A percentile compares a stretch with the other conserved stretches of the same genome.
Conservation (phyloP, 2,888 invertebrate genomes). For the Nomada ferruginata region DNA sequence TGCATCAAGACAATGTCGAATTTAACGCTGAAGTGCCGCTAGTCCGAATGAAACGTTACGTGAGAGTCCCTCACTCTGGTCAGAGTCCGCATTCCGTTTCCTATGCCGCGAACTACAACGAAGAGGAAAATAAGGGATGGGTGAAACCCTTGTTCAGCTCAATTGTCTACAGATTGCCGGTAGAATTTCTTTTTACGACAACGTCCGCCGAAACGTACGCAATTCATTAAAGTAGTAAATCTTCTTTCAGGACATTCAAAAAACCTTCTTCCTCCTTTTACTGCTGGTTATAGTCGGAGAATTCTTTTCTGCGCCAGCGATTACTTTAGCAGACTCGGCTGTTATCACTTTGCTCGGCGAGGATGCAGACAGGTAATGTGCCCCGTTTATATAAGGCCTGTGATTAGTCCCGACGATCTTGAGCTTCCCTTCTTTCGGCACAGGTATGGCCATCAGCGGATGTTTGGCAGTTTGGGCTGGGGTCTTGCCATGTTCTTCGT, state of each 20-base stretch:
- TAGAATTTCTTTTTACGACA: constrained; percentile 55
- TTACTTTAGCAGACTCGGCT: constrained; percentile 96
- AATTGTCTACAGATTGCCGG: constrained; percentile 92
- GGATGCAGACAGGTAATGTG: constrained; percentile 89
- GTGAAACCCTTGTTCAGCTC: constrained; percentile 96
- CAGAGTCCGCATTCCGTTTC: constrained; percentile 91
- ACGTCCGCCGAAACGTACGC: too few species aligned
- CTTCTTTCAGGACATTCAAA: constrained; percentile 92
- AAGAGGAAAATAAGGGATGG: constrained; percentile 89
- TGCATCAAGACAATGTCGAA: constrained; percentile 55
- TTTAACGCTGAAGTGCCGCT: constrained; percentile 57
- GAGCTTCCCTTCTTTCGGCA: not conserved
- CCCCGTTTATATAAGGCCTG: not conserved
- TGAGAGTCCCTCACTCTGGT: constrained; percentile 82
- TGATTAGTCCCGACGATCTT: not conserved
- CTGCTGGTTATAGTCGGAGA: constrained; percentile 97
- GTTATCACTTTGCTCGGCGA: constrained; percentile 95
- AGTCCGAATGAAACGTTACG: constrained; percentile 70
- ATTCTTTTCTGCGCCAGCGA: constrained; percentile 98
- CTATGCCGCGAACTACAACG: constrained; percentile 91
- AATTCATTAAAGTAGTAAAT: too few species aligned
- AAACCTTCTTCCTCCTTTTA: constrained; percentile 97
- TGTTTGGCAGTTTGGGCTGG: constrained; percentile 99
- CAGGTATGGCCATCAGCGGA: constrained; percentile 97
- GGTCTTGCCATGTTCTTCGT: constrained; percentile 99